Percentiles rank a stretch among this genome's conserved stretches.
These are phyloP conservation scores for Mythimna impura DNA, from an alignment of 2,888 invertebrate species.

Conservation along the genomic window DNA sequence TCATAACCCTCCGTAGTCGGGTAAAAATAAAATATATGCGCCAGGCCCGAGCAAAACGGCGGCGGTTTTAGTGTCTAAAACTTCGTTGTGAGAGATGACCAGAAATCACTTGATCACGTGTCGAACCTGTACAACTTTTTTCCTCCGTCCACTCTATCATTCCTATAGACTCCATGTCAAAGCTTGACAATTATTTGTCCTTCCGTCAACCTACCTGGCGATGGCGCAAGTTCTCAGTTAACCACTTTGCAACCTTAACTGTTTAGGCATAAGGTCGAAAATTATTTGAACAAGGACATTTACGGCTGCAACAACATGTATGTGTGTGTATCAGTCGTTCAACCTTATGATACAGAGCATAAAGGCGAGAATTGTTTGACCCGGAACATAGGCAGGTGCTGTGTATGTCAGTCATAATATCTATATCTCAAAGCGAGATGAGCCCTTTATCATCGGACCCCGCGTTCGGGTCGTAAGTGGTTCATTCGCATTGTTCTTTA, in stretches of 20 bases:
- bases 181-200: slow-evolving; percentile 16
- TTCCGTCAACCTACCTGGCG: not conserved
- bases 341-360: not conserved
- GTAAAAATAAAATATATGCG: too few relatives aligned
- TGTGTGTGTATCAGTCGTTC: not conserved
- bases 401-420: slow-evolving; percentile 7
- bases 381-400: not conserved
- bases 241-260: not conserved
- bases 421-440: slow-evolving; percentile 12
- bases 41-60: too few relatives aligned
- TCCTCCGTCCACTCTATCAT: not conserved
- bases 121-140: not conserved
- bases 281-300: too few relatives aligned
- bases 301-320: too few relatives aligned
- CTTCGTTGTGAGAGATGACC: too few relatives aligned
- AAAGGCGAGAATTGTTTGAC: not conserved
- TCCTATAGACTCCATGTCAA: slow-evolving; percentile 18
- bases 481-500: slow-evolving; percentile 16
- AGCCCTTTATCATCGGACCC: slow-evolving; percentile 37
- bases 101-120: not conserved
- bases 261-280: not conserved
- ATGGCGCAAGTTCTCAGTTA: not conserved
- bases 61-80: too few relatives aligned
- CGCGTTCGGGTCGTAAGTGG: slow-evolving; percentile 4
- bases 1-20: too few relatives aligned